Conservation (phyloP, 2,113 vertebrate species). For the Malurus cyaneus region DNA sequence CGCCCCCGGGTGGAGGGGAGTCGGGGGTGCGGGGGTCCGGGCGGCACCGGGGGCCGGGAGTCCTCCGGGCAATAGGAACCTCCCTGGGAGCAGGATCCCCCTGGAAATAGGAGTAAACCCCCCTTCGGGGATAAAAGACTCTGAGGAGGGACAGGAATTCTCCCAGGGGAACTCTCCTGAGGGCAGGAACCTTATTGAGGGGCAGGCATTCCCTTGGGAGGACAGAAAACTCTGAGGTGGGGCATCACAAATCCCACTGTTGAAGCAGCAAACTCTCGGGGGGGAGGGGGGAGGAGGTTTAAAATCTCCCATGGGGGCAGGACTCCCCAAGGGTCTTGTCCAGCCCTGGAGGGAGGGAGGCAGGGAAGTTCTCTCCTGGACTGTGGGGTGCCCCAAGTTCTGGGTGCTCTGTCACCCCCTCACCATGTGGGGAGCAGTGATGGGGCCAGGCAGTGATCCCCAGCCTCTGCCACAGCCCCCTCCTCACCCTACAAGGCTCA, state of each 20-base stretch:
- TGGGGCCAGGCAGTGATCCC: not conserved
- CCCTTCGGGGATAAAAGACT: not conserved
- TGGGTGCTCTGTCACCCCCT: fast-evolving
- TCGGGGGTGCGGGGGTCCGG: not conserved
- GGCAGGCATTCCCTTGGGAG: not conserved
- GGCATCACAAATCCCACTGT: not conserved
- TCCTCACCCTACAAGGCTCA: fast-evolving
- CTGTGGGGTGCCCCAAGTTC: not conserved
- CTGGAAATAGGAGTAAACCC: not conserved
- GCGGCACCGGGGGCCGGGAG: fast-evolving
- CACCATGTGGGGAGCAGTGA: fast-evolving
- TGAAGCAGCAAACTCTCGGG: not conserved
- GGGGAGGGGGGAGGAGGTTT: too few relatives aligned
- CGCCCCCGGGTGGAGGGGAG: not conserved
- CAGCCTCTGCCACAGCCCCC: not conserved
- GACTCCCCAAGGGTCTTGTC: too few relatives aligned
- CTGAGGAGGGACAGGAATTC: not conserved
- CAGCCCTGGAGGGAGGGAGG: too few relatives aligned
- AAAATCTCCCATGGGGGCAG: too few relatives aligned
- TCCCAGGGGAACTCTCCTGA: not conserved
- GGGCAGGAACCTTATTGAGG: not conserved
- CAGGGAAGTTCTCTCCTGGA: not conserved
- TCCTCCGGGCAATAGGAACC: too few relatives aligned
- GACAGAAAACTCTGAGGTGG: not conserved
- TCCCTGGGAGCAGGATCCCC: too few relatives aligned